phyloP scores from a whole-genome alignment of 2,797 vertebrate genomes.

The Cyprinella venusta region DNA sequence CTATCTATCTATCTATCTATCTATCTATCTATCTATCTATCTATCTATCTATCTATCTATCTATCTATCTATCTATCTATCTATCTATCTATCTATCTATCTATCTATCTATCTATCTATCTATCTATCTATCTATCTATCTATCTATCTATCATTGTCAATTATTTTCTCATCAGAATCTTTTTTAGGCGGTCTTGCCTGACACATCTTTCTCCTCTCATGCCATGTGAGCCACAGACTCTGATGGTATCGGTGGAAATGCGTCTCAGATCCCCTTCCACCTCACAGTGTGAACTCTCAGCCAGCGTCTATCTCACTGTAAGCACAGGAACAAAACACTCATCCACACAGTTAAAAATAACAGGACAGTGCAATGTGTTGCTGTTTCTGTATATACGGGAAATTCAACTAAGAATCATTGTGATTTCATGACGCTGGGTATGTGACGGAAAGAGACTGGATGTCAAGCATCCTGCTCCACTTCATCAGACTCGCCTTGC shows the following conservation, averaged over 20 bases:
- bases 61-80: too few species aligned
- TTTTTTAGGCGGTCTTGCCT: neutral
- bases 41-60: too few species aligned
- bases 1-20: too few species aligned
- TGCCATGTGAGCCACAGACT: neutral
- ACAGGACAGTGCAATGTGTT: conserved; percentile 46
- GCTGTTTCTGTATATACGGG: conserved; percentile 11
- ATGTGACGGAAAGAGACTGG: conserved; percentile 54
- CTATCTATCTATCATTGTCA: too few species aligned
- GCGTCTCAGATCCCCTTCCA: conserved; percentile 2
- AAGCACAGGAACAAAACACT: conserved; percentile 73
- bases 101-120: too few species aligned
- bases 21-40: too few species aligned
- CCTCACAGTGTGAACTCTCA: conserved; percentile 22
- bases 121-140: too few species aligned
- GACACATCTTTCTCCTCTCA: neutral
- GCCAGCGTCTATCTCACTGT: neutral
- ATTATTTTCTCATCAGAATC: neutral
- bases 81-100: too few species aligned
- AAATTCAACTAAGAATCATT: conserved; percentile 56
- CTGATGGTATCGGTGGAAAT: conserved; percentile 5
- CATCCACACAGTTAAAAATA: conserved; percentile 67
- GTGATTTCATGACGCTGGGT: conserved; percentile 60
- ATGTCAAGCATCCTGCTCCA: conserved; percentile 71
- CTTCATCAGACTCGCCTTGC: conserved; percentile 57